phyloP scores from a whole-genome alignment of 2,113 vertebrate genomes.

The Gopherus evgoodei region DNA sequence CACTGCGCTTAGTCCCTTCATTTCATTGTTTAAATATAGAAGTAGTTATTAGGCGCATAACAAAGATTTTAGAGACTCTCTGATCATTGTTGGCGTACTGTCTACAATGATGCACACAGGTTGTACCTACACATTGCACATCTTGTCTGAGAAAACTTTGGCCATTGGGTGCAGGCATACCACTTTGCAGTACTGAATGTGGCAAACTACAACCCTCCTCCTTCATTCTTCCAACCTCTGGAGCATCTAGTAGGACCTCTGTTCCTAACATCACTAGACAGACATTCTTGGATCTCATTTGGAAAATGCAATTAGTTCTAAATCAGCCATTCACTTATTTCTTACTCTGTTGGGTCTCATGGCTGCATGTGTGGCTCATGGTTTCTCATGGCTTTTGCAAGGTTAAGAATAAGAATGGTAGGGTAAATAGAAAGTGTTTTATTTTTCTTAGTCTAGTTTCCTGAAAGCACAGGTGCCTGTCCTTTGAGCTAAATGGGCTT shows the following conservation, averaged over 20 bases:
- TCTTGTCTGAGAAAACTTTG: neutral
- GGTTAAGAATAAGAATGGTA: neutral
- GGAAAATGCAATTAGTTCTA: conserved; percentile 28
- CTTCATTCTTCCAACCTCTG: conserved; percentile 19
- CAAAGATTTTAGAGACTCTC: too few relatives aligned
- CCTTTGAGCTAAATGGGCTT: neutral
- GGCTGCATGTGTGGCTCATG: neutral
- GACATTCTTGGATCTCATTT: conserved; percentile 18
- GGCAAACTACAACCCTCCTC: neutral
- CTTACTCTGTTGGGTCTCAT: neutral
- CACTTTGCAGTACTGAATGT: neutral
- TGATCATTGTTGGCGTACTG: neutral
- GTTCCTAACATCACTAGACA: conserved; percentile 10
- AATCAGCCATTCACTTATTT: conserved; percentile 1
- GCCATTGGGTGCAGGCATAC: neutral
- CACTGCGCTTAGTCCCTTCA: neutral
- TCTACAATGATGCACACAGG: neutral
- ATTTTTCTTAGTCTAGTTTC: neutral
- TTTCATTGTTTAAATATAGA: neutral
- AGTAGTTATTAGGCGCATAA: neutral
- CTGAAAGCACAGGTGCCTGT: neutral
- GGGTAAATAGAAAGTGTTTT: neutral
- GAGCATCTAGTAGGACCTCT: neutral
- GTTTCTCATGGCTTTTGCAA: conserved; percentile 18
- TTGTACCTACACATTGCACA: neutral